Evolutionary conservation across 1,140 invertebrate species (phyloP).

Genomic region (Heterodera carotae): DNA sequence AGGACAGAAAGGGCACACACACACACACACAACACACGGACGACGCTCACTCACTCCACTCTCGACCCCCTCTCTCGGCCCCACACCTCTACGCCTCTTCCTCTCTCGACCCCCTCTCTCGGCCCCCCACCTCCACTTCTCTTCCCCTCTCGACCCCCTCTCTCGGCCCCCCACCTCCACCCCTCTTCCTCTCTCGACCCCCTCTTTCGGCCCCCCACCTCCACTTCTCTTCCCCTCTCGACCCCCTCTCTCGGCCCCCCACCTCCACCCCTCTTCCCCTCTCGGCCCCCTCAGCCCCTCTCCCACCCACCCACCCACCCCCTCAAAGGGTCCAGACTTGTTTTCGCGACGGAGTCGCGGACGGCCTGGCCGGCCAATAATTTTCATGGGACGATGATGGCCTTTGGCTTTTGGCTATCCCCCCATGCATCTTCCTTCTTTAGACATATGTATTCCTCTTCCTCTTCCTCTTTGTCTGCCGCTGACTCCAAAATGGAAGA

Average conservation of each 20-base stretch:
- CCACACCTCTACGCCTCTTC: background rate
- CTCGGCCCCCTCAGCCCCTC: background rate
- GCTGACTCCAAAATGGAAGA: no score
- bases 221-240: no score
- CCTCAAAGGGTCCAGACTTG: no score
- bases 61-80: background rate
- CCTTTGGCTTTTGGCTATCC: slow-evolving; percentile 12
- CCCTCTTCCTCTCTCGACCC: background rate
- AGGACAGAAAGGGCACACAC: background rate
- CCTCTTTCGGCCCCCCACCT: background rate
- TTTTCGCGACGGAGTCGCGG: background rate
- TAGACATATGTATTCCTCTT: background rate
- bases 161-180: background rate
- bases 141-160: no score
- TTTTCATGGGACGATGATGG: background rate
- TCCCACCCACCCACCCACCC: background rate
- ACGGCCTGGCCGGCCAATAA: background rate
- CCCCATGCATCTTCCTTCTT: background rate
- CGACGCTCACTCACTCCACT: background rate
- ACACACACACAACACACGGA: background rate
- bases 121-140: background rate
- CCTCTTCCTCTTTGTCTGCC: slow-evolving; percentile 4
- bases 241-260: background rate
- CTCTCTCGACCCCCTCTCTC: background rate
- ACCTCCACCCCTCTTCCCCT: background rate